Base-by-base conservation (phyloP, 30 jellyfish, hydroid and myxozoan species). In the Aurelia coerulea region DNA sequence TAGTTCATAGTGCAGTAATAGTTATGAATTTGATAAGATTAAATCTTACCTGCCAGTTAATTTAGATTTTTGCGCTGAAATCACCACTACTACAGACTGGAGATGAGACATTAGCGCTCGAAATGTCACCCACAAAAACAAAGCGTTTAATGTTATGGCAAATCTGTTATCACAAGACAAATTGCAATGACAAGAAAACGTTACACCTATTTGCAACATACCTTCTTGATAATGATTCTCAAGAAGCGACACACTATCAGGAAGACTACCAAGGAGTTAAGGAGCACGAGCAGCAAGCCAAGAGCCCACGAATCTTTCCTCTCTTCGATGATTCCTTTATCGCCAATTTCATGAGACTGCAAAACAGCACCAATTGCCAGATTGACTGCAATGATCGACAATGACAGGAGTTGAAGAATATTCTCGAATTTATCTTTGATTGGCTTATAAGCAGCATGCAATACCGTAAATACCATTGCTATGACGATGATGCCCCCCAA, bases 301-400 rank as follows among this genome's bases (percentile, higher is more conserved):
- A 79, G 71, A 62, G 80, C 63, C 71, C 70, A 13, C 0, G 79
- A 62, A 15, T 79, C 80, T 8, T 69, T 33, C 1, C 52, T 18
- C 32, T 10, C 89, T 6, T 60, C 80, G 64, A 13, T 54, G 33
- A 39, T 39, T 11, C 50, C 74, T 19, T 10, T 8, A 9, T 53
- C 62, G 1, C 60, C 74, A 17, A 17, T 13, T 7, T 15, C 58
- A 23, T 56, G 18, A 14, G 81, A 37, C 31, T 66, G 68, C 50
- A 84, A 71, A 58, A 84, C 64, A 23, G 85, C 88, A 7, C 82
- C 94, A 35, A 73, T 29, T 1, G 73, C 51, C 60, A 84, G 94
- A 50, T 73, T 84, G 19, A 84, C 23, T 31, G 79, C 73, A 16
- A 84, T 67, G 15, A 52, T 74, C 5, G 76, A 34, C 70, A 84